Evolutionary conservation across 2,888 invertebrate species (phyloP).

Genomic region (Prosapia bicincta): DNA sequence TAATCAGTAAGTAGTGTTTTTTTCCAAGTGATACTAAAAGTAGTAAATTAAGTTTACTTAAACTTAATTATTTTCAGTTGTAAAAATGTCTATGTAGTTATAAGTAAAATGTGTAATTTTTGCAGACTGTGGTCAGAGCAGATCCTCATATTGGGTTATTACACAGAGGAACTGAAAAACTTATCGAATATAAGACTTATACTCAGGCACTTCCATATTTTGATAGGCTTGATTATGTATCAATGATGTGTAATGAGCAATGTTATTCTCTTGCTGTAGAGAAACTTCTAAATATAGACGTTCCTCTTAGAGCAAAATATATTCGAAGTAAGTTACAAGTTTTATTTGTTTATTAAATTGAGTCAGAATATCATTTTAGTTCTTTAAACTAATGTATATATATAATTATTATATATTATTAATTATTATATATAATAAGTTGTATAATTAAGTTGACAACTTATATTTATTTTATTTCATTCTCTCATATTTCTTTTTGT

Average conservation of each 20-base stretch:
- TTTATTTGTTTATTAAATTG: neutral
- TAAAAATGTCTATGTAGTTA: too few relatives aligned
- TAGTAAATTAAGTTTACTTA: too few relatives aligned
- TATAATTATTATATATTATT: too few relatives aligned
- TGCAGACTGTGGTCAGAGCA: conserved; percentile 62
- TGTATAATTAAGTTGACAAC: too few relatives aligned
- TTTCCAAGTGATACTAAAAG: too few relatives aligned
- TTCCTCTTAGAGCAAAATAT: conserved; percentile 92
- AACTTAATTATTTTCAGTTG: too few relatives aligned
- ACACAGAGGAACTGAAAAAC: conserved; percentile 96
- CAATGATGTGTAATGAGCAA: conserved; percentile 99
- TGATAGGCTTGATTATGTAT: conserved; percentile 96
- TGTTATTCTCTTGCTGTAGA: conserved; percentile 95
- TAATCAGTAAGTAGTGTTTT: too few relatives aligned
- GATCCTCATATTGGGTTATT: conserved; percentile 97
- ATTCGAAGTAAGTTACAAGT: conserved; percentile 72
- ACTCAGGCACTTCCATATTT: conserved; percentile 97
- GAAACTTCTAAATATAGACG: conserved; percentile 90
- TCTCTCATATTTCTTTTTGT: too few relatives aligned
- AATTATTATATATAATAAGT: too few relatives aligned
- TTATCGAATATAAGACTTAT: conserved; percentile 98
- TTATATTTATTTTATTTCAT: too few relatives aligned
- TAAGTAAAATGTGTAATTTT: too few relatives aligned
- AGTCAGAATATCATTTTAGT: neutral
- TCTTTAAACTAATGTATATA: too few relatives aligned